phyloP scores from a whole-genome alignment of 2,113 vertebrate genomes.

The Noctilio leporinus region DNA sequence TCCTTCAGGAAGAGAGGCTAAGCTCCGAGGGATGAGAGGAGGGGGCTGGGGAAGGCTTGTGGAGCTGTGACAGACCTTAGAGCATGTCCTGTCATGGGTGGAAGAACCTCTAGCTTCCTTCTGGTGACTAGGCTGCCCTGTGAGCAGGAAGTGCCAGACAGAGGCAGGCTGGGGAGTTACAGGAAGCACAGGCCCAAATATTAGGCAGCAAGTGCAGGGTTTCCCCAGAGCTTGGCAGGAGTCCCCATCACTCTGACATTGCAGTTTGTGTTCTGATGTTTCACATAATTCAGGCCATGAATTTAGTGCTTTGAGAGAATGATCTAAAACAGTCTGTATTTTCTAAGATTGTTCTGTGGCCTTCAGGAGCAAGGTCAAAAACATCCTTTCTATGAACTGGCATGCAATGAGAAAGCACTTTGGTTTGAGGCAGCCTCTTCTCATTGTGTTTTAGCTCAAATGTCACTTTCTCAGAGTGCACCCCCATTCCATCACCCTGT shows the following conservation, averaged over 20 bases:
- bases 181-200: background rate
- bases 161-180: background rate
- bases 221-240: background rate
- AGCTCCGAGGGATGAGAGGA: background rate
- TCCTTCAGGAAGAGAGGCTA: background rate
- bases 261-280: background rate
- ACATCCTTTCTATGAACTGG: background rate
- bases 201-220: too few species aligned
- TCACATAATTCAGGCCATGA: background rate
- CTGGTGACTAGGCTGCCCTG: background rate
- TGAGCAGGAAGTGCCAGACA: background rate
- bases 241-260: background rate
- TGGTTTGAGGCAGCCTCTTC: fast-evolving
- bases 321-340: background rate
- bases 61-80: background rate
- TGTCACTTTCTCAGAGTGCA: background rate
- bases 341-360: background rate
- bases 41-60: background rate
- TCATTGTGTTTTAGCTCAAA: background rate
- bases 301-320: background rate
- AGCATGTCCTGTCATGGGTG: fast-evolving
- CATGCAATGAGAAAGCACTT: background rate
- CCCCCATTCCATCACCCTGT: background rate
- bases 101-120: background rate
- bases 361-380: background rate